Percentiles rank a stretch among this genome's conserved stretches.
Conservation (phyloP, 1,140 invertebrate genomes). For the Drosophila mauritiana region DNA sequence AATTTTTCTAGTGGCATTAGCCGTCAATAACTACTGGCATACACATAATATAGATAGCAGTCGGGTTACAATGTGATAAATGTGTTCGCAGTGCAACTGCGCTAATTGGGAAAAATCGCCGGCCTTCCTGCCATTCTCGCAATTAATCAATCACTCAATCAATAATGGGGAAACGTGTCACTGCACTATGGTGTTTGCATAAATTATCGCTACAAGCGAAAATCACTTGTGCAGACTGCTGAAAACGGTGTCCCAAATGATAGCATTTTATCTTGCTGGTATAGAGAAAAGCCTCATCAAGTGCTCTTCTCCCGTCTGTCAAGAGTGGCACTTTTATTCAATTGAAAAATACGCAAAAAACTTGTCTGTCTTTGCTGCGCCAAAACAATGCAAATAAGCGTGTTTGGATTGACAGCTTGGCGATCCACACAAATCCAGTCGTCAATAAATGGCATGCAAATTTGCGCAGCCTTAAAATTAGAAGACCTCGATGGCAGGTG, state of each 20-base stretch:
- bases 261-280: not conserved
- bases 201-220: conserved; percentile 40
- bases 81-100: conserved; percentile 32
- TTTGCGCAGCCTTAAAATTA: conserved; percentile 38
- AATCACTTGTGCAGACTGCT: conserved; percentile 30
- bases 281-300: conserved; percentile 1
- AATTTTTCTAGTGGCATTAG: conserved; percentile 51
- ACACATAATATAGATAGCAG: conserved; percentile 50
- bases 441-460: conserved; percentile 73
- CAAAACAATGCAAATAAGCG: conserved; percentile 60
- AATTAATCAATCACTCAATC: conserved; percentile 59
- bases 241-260: conserved; percentile 6
- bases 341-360: conserved; percentile 12
- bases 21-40: conserved; percentile 61
- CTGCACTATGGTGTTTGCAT: conserved; percentile 52
- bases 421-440: conserved; percentile 42
- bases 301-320: conserved; percentile 3
- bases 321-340: conserved; percentile 28
- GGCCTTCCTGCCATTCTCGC: not conserved
- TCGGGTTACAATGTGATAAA: conserved; percentile 52
- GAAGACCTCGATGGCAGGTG: conserved; percentile 43
- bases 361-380: conserved; percentile 3
- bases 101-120: conserved; percentile 52
- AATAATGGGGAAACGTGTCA: conserved; percentile 24
- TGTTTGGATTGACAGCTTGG: conserved; percentile 56